A percentile compares a stretch with the other conserved stretches of the same genome.
These are phyloP conservation scores for Ametastegia equiseti DNA, from an alignment of 2,888 invertebrate species.

Conservation along the genomic window DNA sequence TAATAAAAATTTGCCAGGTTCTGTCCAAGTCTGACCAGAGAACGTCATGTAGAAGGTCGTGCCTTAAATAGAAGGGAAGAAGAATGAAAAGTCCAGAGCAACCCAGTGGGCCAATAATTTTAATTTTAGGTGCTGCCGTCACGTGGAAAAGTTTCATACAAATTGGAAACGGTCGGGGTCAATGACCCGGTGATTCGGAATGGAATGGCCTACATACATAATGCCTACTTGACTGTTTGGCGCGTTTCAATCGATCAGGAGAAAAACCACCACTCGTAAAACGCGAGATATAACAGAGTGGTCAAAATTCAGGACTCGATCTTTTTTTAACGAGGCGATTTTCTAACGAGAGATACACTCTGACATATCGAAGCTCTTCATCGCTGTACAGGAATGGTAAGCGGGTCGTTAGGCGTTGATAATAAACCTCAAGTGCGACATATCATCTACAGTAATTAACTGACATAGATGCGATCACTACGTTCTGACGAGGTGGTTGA, in stretches of 20 bases:
- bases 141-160: too few relatives aligned
- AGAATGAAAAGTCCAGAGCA: too few relatives aligned
- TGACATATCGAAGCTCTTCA: background rate
- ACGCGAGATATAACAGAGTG: background rate
- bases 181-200: too few relatives aligned
- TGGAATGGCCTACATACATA: too few relatives aligned
- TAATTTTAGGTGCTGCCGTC: too few relatives aligned
- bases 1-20: too few relatives aligned
- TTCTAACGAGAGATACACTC: background rate
- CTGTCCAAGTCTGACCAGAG: too few relatives aligned
- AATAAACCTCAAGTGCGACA: background rate
- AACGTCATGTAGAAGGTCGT: too few relatives aligned
- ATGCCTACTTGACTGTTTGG: background rate
- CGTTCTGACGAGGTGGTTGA: background rate
- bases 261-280: background rate
- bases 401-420: background rate
- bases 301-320: background rate
- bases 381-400: slow-evolving; percentile 1
- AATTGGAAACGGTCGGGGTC: too few relatives aligned
- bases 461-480: background rate
- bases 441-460: background rate
- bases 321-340: slow-evolving; percentile 1
- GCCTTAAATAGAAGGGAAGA: too few relatives aligned
- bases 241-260: background rate
- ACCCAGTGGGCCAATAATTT: too few relatives aligned